phyloP scores from a whole-genome alignment of 2,113 vertebrate species.

The Ondatra zibethicus region DNA sequence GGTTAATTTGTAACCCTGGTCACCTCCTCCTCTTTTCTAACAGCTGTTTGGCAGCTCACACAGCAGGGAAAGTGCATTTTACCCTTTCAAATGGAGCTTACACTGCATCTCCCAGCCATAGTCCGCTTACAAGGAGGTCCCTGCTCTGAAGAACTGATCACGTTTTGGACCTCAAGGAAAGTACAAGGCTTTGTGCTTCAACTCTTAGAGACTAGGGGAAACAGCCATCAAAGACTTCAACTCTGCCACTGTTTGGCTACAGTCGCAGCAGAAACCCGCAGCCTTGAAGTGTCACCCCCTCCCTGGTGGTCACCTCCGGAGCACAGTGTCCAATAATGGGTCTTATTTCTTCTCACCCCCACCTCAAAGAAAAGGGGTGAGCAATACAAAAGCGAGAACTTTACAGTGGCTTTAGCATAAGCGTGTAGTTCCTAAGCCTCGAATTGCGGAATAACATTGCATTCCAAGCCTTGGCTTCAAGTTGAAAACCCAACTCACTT shows the following conservation, averaged over 20 bases:
- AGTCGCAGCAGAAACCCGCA: background rate
- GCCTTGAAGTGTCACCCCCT: conserved; percentile 44
- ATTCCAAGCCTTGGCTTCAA: background rate
- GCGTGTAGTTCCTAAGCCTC: background rate
- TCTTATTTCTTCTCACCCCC: background rate
- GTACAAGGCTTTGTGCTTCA: conserved; percentile 1
- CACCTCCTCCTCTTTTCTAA: background rate
- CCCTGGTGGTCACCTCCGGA: background rate
- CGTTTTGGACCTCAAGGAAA: background rate
- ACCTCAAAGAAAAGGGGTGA: background rate
- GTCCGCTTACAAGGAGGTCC: background rate
- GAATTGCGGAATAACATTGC: background rate
- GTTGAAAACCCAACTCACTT: conserved; percentile 3
- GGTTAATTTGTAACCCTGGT: conserved; percentile 26
- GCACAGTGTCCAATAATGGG: background rate
- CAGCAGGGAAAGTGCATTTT: background rate
- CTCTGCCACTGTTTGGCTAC: conserved; percentile 47
- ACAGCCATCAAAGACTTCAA: conserved; percentile 16
- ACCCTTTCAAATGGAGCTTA: background rate
- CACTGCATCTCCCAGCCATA: background rate
- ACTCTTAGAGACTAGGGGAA: conserved; percentile 10
- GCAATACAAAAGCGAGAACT: background rate
- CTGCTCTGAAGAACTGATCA: background rate
- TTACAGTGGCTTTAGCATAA: background rate
- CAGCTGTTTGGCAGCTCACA: background rate